Conservation (phyloP, 2,113 vertebrate genomes). For the Apteryx mantelli region DNA sequence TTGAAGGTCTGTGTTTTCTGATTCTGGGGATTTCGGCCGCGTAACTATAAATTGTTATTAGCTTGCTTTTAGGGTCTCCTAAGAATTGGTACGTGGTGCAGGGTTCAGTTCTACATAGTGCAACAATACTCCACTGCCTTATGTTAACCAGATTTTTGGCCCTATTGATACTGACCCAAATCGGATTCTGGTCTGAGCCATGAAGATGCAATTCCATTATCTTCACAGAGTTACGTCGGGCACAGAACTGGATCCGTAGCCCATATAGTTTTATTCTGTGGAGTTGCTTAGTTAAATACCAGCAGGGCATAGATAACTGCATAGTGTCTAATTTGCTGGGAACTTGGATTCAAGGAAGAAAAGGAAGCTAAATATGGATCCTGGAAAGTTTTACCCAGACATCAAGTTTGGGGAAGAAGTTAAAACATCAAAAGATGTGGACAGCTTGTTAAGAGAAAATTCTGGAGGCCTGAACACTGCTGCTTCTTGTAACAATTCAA, state of each 20-base stretch:
- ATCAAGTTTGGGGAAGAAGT: background rate
- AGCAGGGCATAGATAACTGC: background rate
- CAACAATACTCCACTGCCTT: background rate
- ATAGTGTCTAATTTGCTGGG: background rate
- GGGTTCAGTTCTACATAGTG: background rate
- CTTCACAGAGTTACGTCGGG: background rate
- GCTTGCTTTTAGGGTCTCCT: background rate
- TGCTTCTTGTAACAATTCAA: background rate
- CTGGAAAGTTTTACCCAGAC: background rate
- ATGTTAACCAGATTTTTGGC: background rate
- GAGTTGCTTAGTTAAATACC: background rate
- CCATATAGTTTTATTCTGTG: background rate
- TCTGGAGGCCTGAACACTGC: background rate
- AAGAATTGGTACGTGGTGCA: background rate
- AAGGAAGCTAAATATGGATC: background rate
- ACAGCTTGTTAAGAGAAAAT: background rate
- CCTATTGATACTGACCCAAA: accelerated
- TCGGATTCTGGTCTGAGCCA: background rate
- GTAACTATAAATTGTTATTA: background rate
- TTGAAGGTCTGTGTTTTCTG: background rate
- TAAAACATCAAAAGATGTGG: background rate
- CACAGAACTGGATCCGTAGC: background rate
- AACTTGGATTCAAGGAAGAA: background rate
- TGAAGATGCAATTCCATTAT: background rate
- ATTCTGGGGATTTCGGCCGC: background rate